These are phyloP conservation scores for Zelostemma sp. DNA, from an alignment of 1,140 invertebrate genomes.

Conservation along the genomic window DNA sequence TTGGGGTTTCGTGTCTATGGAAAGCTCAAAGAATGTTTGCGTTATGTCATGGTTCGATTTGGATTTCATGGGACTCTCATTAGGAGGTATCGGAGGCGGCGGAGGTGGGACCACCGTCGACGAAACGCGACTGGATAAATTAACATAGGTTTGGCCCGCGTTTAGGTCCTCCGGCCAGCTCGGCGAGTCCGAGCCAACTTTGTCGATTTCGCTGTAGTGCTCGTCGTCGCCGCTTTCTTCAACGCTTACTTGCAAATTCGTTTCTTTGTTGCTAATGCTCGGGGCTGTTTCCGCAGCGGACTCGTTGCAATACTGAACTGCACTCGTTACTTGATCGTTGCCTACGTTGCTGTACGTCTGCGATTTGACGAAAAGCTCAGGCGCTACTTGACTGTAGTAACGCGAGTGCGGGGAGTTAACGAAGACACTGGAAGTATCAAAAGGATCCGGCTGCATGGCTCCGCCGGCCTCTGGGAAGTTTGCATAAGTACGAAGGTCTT, in stretches of 20 bases:
- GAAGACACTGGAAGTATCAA: slow-evolving; percentile 73
- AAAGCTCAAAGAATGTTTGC: slow-evolving; percentile 58
- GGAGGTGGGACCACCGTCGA: slow-evolving; percentile 12
- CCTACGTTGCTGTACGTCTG: slow-evolving; percentile 59
- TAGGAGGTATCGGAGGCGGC: slow-evolving; percentile 52
- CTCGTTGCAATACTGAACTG: slow-evolving; percentile 30
- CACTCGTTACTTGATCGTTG: slow-evolving; percentile 22
- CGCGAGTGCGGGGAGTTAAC: slow-evolving; percentile 57
- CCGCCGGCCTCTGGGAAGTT: slow-evolving; percentile 57
- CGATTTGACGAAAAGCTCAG: slow-evolving; percentile 48
- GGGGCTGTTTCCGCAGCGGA: slow-evolving; percentile 41
- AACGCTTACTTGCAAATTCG: slow-evolving; percentile 54
- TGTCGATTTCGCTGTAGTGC: slow-evolving; percentile 61
- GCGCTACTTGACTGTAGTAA: slow-evolving; percentile 68
- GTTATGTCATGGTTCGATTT: slow-evolving; percentile 60
- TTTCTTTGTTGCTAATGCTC: slow-evolving; percentile 45
- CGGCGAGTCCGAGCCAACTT: slow-evolving; percentile 26
- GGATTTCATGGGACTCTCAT: slow-evolving; percentile 55
- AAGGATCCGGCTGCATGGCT: slow-evolving; percentile 66
- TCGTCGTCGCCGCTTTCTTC: slow-evolving; percentile 35
- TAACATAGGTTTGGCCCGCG: slow-evolving; percentile 52
- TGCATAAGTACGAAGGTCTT: slow-evolving; percentile 60
- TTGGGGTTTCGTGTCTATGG: slow-evolving; percentile 49
- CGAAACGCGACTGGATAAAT: slow-evolving; percentile 39
- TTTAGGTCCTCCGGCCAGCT: slow-evolving; percentile 62